Base-by-base conservation (phyloP, 1,140 invertebrate genomes). In the Nephotettix cincticeps region DNA sequence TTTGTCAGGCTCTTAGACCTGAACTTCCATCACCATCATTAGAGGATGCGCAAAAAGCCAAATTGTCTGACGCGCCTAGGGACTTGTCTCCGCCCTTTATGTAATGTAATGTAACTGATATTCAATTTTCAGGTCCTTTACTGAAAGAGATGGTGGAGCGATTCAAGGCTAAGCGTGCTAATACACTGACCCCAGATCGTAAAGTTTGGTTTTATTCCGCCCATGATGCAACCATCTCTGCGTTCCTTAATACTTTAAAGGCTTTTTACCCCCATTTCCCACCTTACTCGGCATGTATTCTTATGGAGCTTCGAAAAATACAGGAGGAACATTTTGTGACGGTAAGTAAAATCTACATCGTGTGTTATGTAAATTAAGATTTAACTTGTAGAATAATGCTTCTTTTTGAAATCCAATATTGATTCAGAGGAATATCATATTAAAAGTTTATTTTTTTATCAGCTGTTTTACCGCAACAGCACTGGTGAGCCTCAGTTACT, bases 201-300 rank as follows among this genome's bases (percentile, higher is more conserved):
- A 92, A 90, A 75, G 71, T 94, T 51, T 87, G 86, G 77, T 83
- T 94, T 21, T 93, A 91, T 75, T 93, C 91, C 76, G 90, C 84
- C 23, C 94, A 97, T 79, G 95, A 97, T 79, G 88, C 89, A 1
- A 95, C 91, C 0, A 78, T 97, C 4, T 89, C 89, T 0, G 91
- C 89, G 76, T 74, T 95, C 43, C 82, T 96, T 4, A 89, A 89
- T 78, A 83, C 89, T 0, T 79, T 96, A 28, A 85, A 87, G 17
- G 74, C 94, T 2, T 96, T 89, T 78, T 86, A 95, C 67, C 83
- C 83, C 1, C 88, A 90, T 63, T 87, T 84, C 73, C 93, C 93
- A 1, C 88, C 89, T 2, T 96, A 92, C 0, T 78, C 96, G 11
- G 89, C 90, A 0, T 91, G 89, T 75, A 75, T 96, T 29, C 82